Conservation (phyloP, 2,797 vertebrate genomes). For the Urosaurus nigricauda region DNA sequence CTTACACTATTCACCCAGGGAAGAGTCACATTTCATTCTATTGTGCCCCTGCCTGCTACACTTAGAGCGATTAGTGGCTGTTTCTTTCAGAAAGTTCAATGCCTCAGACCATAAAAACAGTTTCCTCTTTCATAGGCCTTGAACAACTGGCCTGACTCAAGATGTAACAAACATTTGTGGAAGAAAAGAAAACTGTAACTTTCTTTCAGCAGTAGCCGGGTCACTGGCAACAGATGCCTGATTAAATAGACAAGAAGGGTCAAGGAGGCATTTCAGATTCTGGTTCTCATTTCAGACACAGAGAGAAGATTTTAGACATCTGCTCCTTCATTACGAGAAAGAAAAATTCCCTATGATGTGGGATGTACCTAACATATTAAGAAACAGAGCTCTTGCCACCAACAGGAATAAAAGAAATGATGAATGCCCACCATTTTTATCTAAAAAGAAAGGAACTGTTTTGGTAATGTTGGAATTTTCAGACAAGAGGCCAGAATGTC, state of each 20-base stretch:
- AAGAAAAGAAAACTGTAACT: constrained; percentile 42
- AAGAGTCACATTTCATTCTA: background rate
- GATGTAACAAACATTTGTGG: constrained; percentile 58
- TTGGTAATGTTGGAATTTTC: background rate
- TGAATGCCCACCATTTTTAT: background rate
- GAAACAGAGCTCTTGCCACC: constrained; percentile 14
- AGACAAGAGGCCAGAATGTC: background rate
- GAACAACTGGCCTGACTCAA: constrained; percentile 57
- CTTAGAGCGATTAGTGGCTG: background rate
- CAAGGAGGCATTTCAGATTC: constrained; percentile 44
- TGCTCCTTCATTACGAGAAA: constrained; percentile 31
- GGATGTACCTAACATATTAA: constrained; percentile 22
- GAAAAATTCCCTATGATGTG: constrained; percentile 9
- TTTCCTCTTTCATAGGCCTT: constrained; percentile 63
- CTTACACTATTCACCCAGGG: background rate
- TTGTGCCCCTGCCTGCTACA: constrained; percentile 16
- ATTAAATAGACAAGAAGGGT: constrained; percentile 50
- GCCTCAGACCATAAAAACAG: constrained; percentile 54
- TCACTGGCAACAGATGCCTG: constrained; percentile 46
- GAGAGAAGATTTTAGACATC: constrained; percentile 43
- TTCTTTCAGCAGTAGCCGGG: constrained; percentile 46
- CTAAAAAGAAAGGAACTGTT: background rate
- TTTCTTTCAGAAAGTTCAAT: constrained; percentile 55
- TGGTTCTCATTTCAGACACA: constrained; percentile 43
- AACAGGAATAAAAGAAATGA: constrained; percentile 15